These are phyloP conservation scores for Porphyrio hochstetteri DNA, from an alignment of 2,113 vertebrate species.

Conservation along the genomic window DNA sequence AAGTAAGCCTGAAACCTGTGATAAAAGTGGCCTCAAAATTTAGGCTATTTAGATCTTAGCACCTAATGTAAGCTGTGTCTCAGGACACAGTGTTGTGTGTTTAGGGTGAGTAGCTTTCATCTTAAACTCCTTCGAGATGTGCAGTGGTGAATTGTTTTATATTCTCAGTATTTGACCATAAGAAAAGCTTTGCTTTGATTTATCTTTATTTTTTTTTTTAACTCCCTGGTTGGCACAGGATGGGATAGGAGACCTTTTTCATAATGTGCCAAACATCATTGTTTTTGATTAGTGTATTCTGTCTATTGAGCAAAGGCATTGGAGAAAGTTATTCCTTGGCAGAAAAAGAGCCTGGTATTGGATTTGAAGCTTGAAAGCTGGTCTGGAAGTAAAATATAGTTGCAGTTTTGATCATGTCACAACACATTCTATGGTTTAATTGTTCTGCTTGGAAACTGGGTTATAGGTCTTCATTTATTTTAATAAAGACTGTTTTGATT, in stretches of 20 bases:
- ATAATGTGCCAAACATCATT: background rate
- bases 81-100: background rate
- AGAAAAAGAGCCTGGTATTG: background rate
- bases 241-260: background rate
- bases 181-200: background rate
- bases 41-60: background rate
- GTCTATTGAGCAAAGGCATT: background rate
- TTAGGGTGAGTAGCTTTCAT: background rate
- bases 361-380: no score
- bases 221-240: background rate
- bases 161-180: background rate
- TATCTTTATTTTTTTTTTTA: background rate
- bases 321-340: background rate
- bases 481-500: background rate
- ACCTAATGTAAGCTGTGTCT: background rate
- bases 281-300: background rate
- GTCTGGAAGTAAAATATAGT: no score
- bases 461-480: background rate
- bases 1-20: background rate
- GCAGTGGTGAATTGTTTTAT: background rate
- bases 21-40: background rate
- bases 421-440: background rate
- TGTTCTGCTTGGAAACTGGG: background rate
- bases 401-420: background rate
- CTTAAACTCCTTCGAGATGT: background rate